phyloP scores from a whole-genome alignment of 2,797 vertebrate species.

The Leptoclinus maculatus region DNA sequence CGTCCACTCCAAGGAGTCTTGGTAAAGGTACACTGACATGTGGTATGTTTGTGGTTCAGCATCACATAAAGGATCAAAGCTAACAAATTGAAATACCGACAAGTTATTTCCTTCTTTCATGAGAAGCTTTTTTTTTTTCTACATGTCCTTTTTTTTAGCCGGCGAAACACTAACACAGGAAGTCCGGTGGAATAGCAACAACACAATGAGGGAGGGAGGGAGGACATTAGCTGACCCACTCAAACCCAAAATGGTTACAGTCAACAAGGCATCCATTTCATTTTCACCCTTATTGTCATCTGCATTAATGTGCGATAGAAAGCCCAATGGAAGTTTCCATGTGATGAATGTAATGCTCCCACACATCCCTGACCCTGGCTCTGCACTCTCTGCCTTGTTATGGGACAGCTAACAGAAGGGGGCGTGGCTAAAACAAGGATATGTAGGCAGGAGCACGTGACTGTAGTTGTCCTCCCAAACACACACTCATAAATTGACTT shows the following conservation, averaged over 20 bases:
- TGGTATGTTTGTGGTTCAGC: constrained; percentile 8
- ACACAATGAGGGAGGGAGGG: constrained; percentile 15
- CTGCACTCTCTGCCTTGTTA: constrained; percentile 19
- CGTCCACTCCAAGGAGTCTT: background rate
- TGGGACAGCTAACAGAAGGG: constrained; percentile 52
- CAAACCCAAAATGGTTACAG: constrained; percentile 22
- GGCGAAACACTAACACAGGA: constrained; percentile 63
- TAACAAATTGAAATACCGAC: constrained; percentile 18
- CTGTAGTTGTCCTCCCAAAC: constrained; percentile 64
- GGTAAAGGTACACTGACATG: background rate
- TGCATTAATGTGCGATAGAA: background rate
- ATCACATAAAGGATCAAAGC: constrained; percentile 27
- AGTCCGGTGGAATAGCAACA: constrained; percentile 44
- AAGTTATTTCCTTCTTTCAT: constrained; percentile 31
- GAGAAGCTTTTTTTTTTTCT: constrained; percentile 31
- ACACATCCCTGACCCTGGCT: constrained; percentile 38
- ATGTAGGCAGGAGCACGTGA: constrained; percentile 73
- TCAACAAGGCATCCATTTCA: constrained; percentile 8
- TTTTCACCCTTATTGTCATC: background rate
- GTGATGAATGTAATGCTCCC: constrained; percentile 15
- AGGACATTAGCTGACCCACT: constrained; percentile 10
- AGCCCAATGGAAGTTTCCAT: background rate
- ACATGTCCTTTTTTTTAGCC: constrained; percentile 39
- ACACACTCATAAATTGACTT: constrained; percentile 35
- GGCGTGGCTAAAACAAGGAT: constrained; percentile 64